A percentile compares a stretch with the other conserved stretches of the same genome.
Conservation (phyloP, 2,888 invertebrate genomes). For the Noctua comes region DNA sequence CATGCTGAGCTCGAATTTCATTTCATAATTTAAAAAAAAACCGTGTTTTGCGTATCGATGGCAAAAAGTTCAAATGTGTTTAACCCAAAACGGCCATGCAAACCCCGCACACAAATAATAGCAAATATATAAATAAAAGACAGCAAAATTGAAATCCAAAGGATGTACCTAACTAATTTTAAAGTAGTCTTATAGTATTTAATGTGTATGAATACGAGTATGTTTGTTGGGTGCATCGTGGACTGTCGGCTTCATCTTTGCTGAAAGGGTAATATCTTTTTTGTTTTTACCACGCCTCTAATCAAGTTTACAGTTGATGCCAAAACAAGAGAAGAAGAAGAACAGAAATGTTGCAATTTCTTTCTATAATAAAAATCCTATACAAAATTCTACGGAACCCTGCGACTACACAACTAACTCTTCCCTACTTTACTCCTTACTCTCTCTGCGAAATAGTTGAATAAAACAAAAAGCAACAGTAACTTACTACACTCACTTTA, state of each 20-base stretch:
- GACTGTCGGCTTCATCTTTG: neutral
- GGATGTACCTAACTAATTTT: too few species aligned
- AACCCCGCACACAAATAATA: too few species aligned
- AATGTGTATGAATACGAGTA: too few species aligned
- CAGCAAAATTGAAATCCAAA: too few species aligned
- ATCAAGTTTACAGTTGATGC: neutral
- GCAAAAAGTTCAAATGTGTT: too few species aligned
- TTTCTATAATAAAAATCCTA: neutral
- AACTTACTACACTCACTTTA: conserved; percentile 37
- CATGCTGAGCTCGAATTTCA: neutral
- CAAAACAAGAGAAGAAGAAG: neutral
- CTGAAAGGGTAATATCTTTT: neutral
- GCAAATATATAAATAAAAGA: too few species aligned
- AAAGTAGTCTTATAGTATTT: too few species aligned
- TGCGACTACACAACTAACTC: too few species aligned
- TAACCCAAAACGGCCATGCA: too few species aligned
- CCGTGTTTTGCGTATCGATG: too few species aligned
- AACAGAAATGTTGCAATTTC: neutral
- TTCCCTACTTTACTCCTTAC: neutral
- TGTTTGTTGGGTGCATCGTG: too few species aligned
- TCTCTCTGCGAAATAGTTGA: conserved; percentile 20
- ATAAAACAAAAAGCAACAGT: conserved; percentile 37
- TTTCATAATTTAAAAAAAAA: too few species aligned
- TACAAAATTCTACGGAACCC: conserved; percentile 4
- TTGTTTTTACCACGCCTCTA: neutral